These are phyloP conservation scores for Acridotheres tristis DNA, from an alignment of 2,797 vertebrate genomes.

Conservation along the genomic window DNA sequence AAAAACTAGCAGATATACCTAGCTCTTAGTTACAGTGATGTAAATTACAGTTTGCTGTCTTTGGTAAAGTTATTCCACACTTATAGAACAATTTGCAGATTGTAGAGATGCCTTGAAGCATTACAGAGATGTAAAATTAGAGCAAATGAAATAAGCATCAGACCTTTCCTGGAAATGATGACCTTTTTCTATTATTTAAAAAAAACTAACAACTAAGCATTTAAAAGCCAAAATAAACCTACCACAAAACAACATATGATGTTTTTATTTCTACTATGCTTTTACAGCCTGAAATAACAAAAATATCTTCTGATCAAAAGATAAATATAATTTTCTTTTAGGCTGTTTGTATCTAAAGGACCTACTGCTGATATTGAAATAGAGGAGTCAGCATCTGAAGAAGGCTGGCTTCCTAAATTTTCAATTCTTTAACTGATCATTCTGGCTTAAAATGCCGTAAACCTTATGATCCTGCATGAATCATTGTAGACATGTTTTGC, in stretches of 20 bases:
- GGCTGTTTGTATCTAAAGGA: not conserved
- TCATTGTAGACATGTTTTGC: not conserved
- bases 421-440: not conserved
- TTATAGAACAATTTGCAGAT: not conserved
- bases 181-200: not conserved
- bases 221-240: not conserved
- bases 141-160: not conserved
- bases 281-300: not conserved
- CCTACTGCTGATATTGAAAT: not conserved
- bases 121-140: not conserved
- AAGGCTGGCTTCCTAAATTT: not conserved
- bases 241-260: not conserved
- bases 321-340: not conserved
- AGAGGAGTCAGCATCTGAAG: fast-evolving
- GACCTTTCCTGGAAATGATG: not conserved
- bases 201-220: not conserved
- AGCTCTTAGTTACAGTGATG: not conserved
- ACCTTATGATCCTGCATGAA: not conserved
- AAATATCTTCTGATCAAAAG: not conserved
- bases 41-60: slow-evolving; percentile 4
- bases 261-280: not conserved
- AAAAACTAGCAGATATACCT: not conserved
- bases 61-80: not conserved
- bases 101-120: not conserved
- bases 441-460: not conserved